A percentile compares a stretch with the other conserved stretches of the same genome.
Conservation (phyloP, 1,140 invertebrate genomes). For the Sitobion miscanthi region DNA sequence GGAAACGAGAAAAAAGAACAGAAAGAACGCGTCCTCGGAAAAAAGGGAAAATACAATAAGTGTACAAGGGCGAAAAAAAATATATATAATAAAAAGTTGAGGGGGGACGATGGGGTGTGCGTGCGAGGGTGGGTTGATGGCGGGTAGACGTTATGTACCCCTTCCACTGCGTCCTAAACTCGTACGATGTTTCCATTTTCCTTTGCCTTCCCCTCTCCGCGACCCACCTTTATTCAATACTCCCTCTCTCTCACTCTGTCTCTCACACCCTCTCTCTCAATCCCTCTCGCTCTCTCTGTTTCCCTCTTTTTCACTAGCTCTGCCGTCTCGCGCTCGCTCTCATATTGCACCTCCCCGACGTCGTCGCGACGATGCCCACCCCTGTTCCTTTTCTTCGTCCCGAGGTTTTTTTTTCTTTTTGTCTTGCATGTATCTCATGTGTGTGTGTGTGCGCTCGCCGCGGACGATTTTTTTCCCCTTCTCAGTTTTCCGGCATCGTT, state of each 20-base stretch:
- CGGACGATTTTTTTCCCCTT: constrained; percentile 55
- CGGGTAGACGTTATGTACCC: constrained; percentile 46
- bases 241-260: background rate
- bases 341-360: constrained; percentile 45
- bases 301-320: background rate
- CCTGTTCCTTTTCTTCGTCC: constrained; percentile 51
- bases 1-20: constrained; percentile 50
- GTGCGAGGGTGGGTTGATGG: background rate
- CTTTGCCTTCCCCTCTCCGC: constrained; percentile 48
- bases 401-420: constrained; percentile 54
- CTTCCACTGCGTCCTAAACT: constrained; percentile 22
- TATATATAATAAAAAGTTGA: constrained; percentile 54
- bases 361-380: constrained; percentile 49
- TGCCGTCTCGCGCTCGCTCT: background rate
- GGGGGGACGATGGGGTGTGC: background rate
- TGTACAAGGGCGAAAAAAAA: constrained; percentile 55
- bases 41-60: constrained; percentile 54
- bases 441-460: constrained; percentile 48
- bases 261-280: background rate
- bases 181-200: constrained; percentile 55
- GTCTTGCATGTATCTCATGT: constrained; percentile 57
- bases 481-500: constrained; percentile 56
- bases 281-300: background rate
- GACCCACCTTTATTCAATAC: constrained; percentile 49
- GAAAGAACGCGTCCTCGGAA: constrained; percentile 48